phyloP scores from a whole-genome alignment of 2,113 vertebrate genomes.

The Melanerpes formicivorus region DNA sequence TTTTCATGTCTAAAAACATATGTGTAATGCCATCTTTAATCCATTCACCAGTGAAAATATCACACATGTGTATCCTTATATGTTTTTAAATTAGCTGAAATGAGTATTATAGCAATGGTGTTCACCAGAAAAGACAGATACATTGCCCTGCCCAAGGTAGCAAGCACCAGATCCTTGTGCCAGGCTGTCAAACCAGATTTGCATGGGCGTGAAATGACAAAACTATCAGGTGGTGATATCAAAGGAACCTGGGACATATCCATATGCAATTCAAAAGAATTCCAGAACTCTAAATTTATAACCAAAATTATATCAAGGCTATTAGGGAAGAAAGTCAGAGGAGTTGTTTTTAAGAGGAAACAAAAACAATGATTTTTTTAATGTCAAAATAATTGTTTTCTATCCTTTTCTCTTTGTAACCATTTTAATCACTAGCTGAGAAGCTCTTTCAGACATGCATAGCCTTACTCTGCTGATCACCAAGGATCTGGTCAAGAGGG shows the following conservation, averaged over 20 bases:
- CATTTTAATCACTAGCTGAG: neutral
- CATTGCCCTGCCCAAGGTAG: neutral
- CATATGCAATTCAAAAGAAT: neutral
- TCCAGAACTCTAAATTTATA: neutral
- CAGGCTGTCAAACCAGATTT: neutral
- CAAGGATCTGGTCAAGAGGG: neutral
- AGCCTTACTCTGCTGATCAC: no score
- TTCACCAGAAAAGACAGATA: neutral
- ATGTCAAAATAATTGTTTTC: neutral
- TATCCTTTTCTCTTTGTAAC: fast-evolving
- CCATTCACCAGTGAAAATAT: neutral
- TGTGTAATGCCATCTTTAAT: neutral
- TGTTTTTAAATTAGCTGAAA: neutral
- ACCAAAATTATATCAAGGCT: neutral
- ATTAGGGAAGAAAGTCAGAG: neutral
- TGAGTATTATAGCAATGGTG: neutral
- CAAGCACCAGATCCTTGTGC: no score
- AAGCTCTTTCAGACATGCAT: neutral
- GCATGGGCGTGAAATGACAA: fast-evolving
- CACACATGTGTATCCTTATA: neutral
- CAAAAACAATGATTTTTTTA: neutral
- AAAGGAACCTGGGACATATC: neutral
- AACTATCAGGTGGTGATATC: neutral
- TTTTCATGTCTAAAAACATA: neutral
- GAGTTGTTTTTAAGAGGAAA: neutral